These are phyloP conservation scores for Parotocinclus haroldoi DNA, from an alignment of 2,797 vertebrate species.

Conservation along the genomic window DNA sequence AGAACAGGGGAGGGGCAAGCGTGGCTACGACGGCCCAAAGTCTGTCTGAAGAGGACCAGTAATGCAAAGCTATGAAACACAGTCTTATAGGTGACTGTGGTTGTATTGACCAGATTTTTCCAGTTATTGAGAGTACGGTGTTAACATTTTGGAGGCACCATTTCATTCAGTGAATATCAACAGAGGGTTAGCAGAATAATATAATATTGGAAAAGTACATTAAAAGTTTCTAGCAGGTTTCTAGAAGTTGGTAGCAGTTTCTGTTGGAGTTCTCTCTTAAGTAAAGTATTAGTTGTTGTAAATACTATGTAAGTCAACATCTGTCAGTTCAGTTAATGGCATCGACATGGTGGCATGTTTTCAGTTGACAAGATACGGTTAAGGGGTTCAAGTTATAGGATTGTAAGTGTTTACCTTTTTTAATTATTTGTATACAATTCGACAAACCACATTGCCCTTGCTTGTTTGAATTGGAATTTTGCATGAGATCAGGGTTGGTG, in stretches of 20 bases:
- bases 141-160: no score
- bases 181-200: not conserved
- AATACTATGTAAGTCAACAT: no score
- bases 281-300: no score
- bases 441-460: not conserved
- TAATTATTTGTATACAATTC: not conserved
- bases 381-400: not conserved
- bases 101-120: no score
- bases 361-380: not conserved
- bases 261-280: no score
- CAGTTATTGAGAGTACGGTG: no score
- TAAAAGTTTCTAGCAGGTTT: not conserved
- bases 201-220: not conserved
- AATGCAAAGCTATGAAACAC: conserved; percentile 29
- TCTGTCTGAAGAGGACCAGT: conserved; percentile 49
- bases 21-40: conserved; percentile 45
- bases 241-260: no score
- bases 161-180: not conserved
- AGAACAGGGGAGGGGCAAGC: conserved; percentile 30
- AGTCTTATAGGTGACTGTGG: conserved; percentile 22
- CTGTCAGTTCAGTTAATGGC: no score
- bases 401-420: not conserved
- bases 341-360: not conserved
- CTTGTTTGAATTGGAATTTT: not conserved
- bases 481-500: not conserved